Base-by-base conservation (phyloP, 2,113 vertebrate genomes). In the Antechinus flavipes region DNA sequence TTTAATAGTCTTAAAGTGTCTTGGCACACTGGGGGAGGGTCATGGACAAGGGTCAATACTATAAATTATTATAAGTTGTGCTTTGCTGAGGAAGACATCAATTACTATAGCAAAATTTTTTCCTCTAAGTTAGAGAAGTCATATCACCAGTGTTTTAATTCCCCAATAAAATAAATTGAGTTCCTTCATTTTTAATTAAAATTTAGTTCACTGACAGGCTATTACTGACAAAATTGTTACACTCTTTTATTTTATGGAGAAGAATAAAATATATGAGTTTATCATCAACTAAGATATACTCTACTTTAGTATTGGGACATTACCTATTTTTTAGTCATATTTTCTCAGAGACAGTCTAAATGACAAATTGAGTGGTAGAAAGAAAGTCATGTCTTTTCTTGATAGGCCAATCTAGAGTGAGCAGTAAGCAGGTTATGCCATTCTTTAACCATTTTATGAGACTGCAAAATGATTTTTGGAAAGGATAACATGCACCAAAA, bases 121-220 rank as follows among this genome's bases (percentile, higher is more conserved):
- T 50, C 6, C 35, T 35, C 94, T 92, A 68, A 96, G 42, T 96
- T 90, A 22, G 30, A 96, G 96, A 96, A 90, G 93, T 93, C 93
- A 55, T 94, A 94, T 96, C 96, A 97, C 90, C 91, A 93, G 52
- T 76, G 96, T 96, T 96, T 92, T 95, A 95, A 68, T 95, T 76
- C 89, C 92, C 30, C 42, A 93, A 76, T 95, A 95, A 54, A 92
- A 92, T 95, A 96, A 94, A 97, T 96, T 95, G 50, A 95, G 47
- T 91, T 97, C 23, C 14, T 47, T 95, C 89, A 91, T 96, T 96
- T 97, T 96, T 91, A 97, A 97, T 97, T 96, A 96, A 96, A 97
- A 93, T 96, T 97, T 93, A 95, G 68, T 92, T 95, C 91, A 94
- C 22, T 92, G 90, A 93, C 95, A 94, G 94, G 89, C n/a, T 35